These are phyloP conservation scores for Leptosomus discolor DNA, from an alignment of 2,113 vertebrate genomes.

Conservation along the genomic window DNA sequence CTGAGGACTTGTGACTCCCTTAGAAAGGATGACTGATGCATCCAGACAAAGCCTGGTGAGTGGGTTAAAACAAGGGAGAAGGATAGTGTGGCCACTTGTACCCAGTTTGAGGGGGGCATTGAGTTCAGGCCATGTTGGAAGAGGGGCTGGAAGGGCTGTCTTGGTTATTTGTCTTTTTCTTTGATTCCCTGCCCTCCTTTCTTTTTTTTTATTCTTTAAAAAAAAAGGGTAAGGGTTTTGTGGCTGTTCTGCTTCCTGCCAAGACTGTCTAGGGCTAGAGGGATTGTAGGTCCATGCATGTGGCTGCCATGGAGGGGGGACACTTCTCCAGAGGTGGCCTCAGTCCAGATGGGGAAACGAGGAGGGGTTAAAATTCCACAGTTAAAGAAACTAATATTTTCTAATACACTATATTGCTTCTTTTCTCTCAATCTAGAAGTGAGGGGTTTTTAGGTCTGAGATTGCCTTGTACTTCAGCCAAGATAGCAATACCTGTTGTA, in stretches of 20 bases:
- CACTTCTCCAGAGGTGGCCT: neutral
- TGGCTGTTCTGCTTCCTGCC: neutral
- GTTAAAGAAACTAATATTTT: neutral
- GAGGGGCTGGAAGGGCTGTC: neutral
- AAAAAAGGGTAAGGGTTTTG: neutral
- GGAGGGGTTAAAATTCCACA: neutral
- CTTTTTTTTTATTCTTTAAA: neutral
- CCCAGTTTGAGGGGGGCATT: fast-evolving
- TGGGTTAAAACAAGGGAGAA: neutral
- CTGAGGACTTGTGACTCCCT: neutral
- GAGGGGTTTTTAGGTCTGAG: neutral
- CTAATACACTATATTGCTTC: neutral
- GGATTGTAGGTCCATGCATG: neutral
- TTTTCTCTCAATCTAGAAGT: neutral
- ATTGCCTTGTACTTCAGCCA: neutral
- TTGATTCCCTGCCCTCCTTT: neutral
- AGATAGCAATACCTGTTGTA: neutral
- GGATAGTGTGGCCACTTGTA: fast-evolving
- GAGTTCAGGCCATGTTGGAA: neutral
- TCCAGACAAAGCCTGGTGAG: neutral
- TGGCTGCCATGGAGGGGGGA: neutral
- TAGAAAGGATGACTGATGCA: neutral
- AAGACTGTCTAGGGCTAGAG: too few species aligned
- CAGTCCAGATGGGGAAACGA: neutral
- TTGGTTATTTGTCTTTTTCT: neutral